Conservation (phyloP, 2,797 vertebrate species). For the Sebastes glaucus region DNA sequence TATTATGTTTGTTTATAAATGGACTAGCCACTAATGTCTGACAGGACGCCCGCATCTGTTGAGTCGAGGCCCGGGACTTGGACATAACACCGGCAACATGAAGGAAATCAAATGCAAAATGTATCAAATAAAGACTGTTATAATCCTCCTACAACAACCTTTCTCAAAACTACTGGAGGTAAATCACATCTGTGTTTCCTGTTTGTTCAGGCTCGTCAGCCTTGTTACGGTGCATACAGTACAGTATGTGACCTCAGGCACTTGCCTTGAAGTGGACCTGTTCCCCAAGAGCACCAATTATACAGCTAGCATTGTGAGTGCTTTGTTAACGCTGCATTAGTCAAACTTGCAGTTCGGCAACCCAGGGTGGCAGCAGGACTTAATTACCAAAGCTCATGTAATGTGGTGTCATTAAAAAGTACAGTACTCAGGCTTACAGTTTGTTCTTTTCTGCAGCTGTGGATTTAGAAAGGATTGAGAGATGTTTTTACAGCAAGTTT, state of each 20-base stretch:
- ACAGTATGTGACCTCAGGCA: conserved; percentile 28
- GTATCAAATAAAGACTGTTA: background rate
- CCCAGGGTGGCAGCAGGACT: conserved; percentile 24
- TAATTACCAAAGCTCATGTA: conserved; percentile 46
- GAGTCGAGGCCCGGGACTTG: too few relatives aligned
- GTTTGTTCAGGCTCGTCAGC: conserved; percentile 26
- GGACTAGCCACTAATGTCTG: too few relatives aligned
- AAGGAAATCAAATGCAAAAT: background rate
- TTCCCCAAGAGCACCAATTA: conserved; percentile 56
- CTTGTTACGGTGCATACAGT: background rate
- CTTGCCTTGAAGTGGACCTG: conserved; percentile 45
- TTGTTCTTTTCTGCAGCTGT: background rate
- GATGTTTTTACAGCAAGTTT: background rate
- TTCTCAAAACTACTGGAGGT: background rate
- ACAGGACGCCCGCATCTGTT: accelerated
- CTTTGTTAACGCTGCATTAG: conserved; percentile 52
- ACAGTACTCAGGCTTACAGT: background rate
- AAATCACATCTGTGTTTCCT: background rate
- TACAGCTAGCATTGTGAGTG: conserved; percentile 33
- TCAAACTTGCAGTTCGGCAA: conserved; percentile 35
- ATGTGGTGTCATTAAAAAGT: conserved; percentile 36
- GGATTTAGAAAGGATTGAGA: background rate
- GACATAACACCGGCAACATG: too few relatives aligned
- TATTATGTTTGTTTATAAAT: too few relatives aligned
- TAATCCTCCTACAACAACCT: background rate